Evolutionary conservation across 2,888 invertebrate species (phyloP), one percentile per base, ranked within the genome.

Genomic region (Catotricha subobsoleta): DNA sequence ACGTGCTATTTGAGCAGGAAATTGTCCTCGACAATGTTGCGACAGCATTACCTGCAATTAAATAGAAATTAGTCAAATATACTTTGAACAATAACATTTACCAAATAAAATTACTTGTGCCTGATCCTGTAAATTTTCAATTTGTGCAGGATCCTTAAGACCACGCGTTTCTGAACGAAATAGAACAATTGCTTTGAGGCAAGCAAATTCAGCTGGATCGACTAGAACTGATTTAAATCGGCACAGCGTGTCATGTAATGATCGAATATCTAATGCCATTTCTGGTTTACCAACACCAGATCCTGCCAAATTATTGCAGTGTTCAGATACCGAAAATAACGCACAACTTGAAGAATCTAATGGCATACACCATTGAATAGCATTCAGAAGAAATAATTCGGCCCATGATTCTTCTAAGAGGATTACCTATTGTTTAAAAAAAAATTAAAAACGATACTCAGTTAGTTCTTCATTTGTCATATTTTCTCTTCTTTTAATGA

Each of bases 141-240:
- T 92, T 62, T 94, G 92, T 7, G 83, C 76, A 0, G 91, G 86
- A 60, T 95, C 94, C 61, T 94, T 94, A 38, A 97, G 69, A 10
- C 94, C 92, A 41, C 90, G 72, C 0, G 92, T 88, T 63, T 95
- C 92, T 56, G 94, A 87, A 59, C 90, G 79, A 60, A 98, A 98
- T 10, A 98, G 72, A 9, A 94, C 90, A 42, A 98, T 88, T 4
- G 97, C 97, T 63, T 97, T 98, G 64, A 97, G 76, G 58, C 94
- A 97, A 18, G 95, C 94, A 60, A 97, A 95, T 62, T 98, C 98
- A 0, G 92, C 94, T 0, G 94, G 92, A 64, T 97, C 95, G 1
- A 97, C 90, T 47, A 83, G 76, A 42, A 88, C 77, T 1, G 81
- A 74, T 52, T 91, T 81, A 66, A 90, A 94, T 49, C 92, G 71